A percentile compares a stretch with the other conserved stretches of the same genome.
phyloP scores from a whole-genome alignment of 2,888 invertebrate species.

The Tinea pellionella region DNA sequence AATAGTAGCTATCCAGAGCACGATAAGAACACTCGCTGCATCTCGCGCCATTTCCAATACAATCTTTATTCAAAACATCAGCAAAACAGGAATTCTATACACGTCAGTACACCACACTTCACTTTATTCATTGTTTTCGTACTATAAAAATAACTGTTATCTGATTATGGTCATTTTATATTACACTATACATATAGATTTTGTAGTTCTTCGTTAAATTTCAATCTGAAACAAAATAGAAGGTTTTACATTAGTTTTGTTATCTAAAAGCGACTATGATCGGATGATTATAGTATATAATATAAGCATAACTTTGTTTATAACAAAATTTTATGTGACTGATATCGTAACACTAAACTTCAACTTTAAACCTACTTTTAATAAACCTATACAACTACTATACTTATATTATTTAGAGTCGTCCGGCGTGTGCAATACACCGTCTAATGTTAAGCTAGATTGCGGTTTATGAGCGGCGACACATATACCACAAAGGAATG shows the following conservation, averaged over 20 bases:
- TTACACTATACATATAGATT: not conserved
- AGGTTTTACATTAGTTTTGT: not conserved
- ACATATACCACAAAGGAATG: no score
- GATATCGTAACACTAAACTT: no score
- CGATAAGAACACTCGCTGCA: slow-evolving; percentile 38
- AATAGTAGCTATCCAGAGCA: slow-evolving; percentile 52
- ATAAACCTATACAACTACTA: no score
- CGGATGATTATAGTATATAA: no score
- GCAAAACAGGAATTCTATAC: not conserved
- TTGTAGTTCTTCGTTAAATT: not conserved
- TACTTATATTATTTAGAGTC: no score
- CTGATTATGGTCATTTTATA: not conserved
- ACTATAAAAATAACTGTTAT: not conserved
- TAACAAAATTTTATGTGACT: no score
- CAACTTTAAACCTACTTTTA: no score
- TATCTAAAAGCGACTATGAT: no score
- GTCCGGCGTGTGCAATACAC: no score
- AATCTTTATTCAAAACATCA: not conserved
- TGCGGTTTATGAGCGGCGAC: no score
- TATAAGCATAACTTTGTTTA: no score
- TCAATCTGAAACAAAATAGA: not conserved
- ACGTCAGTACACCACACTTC: not conserved
- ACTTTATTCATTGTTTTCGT: not conserved
- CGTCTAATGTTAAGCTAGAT: no score
- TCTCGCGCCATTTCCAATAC: slow-evolving; percentile 34